These are phyloP conservation scores for Rallus crepitans DNA, from an alignment of 2,797 vertebrate species.

Conservation along the genomic window DNA sequence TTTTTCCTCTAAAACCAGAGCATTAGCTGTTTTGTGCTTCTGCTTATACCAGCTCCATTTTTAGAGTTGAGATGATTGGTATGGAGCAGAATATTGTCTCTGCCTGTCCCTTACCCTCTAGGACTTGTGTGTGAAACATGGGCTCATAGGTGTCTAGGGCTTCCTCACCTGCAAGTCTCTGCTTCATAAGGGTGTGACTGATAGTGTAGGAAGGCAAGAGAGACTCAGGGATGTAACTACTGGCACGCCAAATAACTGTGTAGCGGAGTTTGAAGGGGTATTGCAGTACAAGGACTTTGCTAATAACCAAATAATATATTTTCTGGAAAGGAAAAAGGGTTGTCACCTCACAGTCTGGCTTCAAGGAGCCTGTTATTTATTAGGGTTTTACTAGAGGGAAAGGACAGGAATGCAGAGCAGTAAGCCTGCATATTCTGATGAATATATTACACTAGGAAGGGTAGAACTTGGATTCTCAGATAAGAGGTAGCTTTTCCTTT, in stretches of 20 bases:
- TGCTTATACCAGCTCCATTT: not conserved
- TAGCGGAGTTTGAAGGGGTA: not conserved
- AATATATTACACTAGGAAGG: not conserved
- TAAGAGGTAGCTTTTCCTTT: not conserved
- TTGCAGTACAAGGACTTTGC: not conserved
- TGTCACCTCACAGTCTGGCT: not conserved
- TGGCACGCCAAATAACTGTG: not conserved
- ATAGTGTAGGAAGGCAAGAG: not conserved
- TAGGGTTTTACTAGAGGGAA: not conserved
- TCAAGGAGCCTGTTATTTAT: not conserved
- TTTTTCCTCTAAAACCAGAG: not conserved
- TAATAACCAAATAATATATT: not conserved
- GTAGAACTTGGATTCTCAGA: not conserved
- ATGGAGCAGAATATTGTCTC: not conserved
- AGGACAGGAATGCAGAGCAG: rapidly evolving
- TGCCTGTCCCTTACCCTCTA: not conserved
- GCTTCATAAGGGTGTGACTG: not conserved
- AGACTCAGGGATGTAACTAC: not conserved
- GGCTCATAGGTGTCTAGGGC: not conserved
- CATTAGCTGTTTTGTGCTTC: not conserved
- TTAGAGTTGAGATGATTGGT: not conserved
- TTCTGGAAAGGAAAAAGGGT: not conserved
- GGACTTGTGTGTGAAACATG: not conserved
- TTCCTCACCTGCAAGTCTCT: not conserved
- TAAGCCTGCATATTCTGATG: not conserved